These are phyloP conservation scores for Chauna torquata DNA, from an alignment of 2,113 vertebrate genomes.

Conservation along the genomic window DNA sequence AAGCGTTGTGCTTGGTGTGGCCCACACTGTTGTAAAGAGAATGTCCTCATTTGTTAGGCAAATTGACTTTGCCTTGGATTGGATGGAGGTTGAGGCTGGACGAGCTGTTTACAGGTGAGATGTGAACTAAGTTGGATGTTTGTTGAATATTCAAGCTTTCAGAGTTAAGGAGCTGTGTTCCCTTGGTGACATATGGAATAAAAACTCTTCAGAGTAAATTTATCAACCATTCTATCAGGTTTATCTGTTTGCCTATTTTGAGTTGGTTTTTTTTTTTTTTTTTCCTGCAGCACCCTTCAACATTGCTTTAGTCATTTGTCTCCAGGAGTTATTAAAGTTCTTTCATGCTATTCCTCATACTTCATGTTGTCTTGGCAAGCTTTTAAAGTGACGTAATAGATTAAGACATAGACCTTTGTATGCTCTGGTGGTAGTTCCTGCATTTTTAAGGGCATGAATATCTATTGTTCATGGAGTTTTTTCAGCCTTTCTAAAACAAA, in stretches of 20 bases:
- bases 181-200: background rate
- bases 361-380: background rate
- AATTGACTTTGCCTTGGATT: constrained; percentile 95
- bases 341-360: background rate
- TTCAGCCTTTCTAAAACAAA: background rate
- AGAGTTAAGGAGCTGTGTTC: background rate
- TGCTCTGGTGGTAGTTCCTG: background rate
- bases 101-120: constrained; percentile 90
- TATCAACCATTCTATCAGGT: background rate
- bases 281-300: background rate
- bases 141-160: background rate
- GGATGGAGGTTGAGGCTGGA: constrained; percentile 96
- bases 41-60: constrained; percentile 92
- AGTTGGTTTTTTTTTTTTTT: background rate
- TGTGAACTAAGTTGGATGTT: background rate
- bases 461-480: background rate
- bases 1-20: constrained; percentile 85
- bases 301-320: background rate
- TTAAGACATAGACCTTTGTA: background rate
- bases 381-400: background rate
- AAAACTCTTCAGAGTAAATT: background rate
- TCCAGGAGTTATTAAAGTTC: background rate
- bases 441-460: background rate
- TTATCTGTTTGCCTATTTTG: background rate
- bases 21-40: constrained; percentile 89